Conservation (phyloP, 1,140 invertebrate species). For the Tribolium castaneum region DNA sequence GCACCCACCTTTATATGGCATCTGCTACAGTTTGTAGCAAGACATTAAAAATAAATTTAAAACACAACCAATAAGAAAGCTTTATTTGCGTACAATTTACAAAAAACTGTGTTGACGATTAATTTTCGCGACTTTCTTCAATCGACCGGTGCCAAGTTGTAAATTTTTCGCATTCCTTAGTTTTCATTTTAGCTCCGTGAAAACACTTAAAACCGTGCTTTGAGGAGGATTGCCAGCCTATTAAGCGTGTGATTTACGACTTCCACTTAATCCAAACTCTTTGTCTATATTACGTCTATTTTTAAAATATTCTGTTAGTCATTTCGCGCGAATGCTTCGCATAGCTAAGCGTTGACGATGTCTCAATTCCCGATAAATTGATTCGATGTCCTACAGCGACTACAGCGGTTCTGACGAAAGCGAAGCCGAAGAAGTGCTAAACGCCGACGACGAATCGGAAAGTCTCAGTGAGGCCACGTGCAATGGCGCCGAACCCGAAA, state of each 20-base stretch:
- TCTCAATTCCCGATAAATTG: background rate
- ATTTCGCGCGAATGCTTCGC: background rate
- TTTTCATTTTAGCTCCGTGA: background rate
- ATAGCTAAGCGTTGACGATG: slow-evolving; percentile 7
- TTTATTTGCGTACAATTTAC: too few species aligned
- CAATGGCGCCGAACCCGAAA: background rate
- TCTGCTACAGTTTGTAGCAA: too few species aligned
- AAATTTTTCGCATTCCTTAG: background rate
- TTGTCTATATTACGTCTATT: slow-evolving; percentile 27
- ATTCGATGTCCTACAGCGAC: slow-evolving; percentile 15
- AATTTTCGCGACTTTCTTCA: too few species aligned
- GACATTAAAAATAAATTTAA: too few species aligned
- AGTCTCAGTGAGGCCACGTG: background rate
- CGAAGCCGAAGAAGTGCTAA: slow-evolving; percentile 4
- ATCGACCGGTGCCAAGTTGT: too few species aligned
- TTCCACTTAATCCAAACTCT: slow-evolving; percentile 8
- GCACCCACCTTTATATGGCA: too few species aligned
- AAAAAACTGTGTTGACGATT: too few species aligned
- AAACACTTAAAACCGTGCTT: background rate
- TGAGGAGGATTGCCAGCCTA: slow-evolving; percentile 17
- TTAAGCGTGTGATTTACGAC: background rate
- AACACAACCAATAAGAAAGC: too few species aligned
- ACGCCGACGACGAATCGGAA: slow-evolving; percentile 31
- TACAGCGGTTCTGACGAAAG: slow-evolving; percentile 40
- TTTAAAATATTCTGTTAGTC: slow-evolving; percentile 11